phyloP scores from a whole-genome alignment of 2,113 vertebrate genomes.

The Zootoca vivipara region DNA sequence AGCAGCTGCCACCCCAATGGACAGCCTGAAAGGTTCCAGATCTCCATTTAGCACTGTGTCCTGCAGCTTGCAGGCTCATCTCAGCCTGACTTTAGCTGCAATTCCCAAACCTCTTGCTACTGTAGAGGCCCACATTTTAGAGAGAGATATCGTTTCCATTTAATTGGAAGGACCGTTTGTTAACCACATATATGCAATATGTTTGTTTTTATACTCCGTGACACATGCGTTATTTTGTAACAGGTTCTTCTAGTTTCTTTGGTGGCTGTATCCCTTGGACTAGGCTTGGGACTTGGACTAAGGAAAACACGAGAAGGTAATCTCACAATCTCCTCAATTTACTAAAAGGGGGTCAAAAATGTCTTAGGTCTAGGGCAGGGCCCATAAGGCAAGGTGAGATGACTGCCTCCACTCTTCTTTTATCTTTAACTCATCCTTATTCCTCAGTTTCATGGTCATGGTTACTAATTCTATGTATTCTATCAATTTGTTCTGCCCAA shows the following conservation, averaged over 20 bases:
- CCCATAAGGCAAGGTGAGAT: no score
- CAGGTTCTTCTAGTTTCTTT: conserved; percentile 78
- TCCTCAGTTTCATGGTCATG: no score
- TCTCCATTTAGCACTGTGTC: no score
- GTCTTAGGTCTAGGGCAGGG: neutral
- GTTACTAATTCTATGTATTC: no score
- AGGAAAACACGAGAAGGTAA: conserved; percentile 59
- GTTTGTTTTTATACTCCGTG: neutral
- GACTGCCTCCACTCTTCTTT: neutral
- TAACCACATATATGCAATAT: neutral
- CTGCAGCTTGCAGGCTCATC: no score
- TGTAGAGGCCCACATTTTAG: neutral
- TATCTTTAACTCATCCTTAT: no score
- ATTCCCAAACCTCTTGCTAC: neutral
- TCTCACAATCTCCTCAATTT: conserved; percentile 16
- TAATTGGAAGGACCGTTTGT: no score
- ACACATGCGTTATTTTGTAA: neutral
- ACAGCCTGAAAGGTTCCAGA: no score
- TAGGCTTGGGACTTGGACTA: conserved; percentile 78
- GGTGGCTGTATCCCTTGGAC: conserved; percentile 75
- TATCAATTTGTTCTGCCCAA: no score
- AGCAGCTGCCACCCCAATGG: no score
- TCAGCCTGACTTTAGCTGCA: no score
- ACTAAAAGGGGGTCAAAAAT: neutral
- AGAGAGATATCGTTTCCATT: neutral